These are phyloP conservation scores for Colaptes auratus DNA, from an alignment of 2,113 vertebrate species.

Conservation along the genomic window DNA sequence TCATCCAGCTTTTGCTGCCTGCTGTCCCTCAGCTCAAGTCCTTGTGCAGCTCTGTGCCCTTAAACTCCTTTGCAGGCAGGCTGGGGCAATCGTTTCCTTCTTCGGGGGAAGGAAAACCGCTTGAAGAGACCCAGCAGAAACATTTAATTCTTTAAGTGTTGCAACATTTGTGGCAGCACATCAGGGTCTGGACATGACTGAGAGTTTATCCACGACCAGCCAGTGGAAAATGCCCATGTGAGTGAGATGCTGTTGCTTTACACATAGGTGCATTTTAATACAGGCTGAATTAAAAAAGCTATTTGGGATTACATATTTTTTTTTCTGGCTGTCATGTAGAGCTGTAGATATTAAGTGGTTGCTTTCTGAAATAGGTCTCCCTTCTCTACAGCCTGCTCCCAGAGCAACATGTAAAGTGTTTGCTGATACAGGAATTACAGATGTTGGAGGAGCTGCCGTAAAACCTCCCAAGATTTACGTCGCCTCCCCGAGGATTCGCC, in stretches of 20 bases:
- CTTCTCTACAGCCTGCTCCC: not conserved
- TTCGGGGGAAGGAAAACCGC: not conserved
- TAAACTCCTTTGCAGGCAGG: not conserved
- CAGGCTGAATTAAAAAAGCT: not conserved
- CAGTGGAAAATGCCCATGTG: not conserved
- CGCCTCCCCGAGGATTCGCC: not conserved
- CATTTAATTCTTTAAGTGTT: not conserved
- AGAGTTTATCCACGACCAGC: not conserved
- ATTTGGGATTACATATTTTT: not conserved
- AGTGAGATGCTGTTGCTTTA: not conserved
- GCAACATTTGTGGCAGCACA: not conserved
- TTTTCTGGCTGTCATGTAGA: not conserved
- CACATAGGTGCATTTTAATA: not conserved
- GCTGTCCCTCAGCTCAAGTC: not conserved
- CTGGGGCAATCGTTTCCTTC: not conserved
- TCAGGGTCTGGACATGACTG: not conserved
- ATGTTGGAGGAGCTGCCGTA: not conserved
- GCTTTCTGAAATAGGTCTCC: constrained; percentile 16
- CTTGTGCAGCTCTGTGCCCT: not conserved
- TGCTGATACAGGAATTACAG: constrained; percentile 10
- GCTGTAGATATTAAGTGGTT: constrained; percentile 1
- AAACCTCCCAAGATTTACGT: constrained; percentile 33
- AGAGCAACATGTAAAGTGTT: not conserved
- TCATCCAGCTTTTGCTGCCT: not conserved
- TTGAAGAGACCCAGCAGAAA: not conserved